These are phyloP conservation scores for Guaruba guarouba DNA, from an alignment of 2,113 vertebrate genomes.

Conservation along the genomic window DNA sequence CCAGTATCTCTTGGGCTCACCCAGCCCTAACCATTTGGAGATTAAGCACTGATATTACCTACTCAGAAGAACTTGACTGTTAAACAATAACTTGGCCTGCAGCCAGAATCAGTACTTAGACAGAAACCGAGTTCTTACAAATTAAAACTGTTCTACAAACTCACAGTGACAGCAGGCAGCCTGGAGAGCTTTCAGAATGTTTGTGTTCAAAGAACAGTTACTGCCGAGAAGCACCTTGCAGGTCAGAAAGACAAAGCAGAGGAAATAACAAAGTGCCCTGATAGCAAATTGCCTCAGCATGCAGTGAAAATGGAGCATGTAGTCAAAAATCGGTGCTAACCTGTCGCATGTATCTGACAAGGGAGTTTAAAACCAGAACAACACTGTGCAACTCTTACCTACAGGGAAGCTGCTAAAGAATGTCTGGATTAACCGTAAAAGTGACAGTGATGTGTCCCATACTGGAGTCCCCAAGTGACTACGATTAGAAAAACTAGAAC, in stretches of 20 bases:
- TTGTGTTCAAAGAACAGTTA: slow-evolving; percentile 34
- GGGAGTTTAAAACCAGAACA: background rate
- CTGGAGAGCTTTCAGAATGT: background rate
- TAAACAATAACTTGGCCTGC: background rate
- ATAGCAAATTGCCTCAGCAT: slow-evolving; percentile 34
- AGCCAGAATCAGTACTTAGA: background rate
- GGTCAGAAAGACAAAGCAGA: slow-evolving; percentile 44
- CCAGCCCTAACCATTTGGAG: background rate
- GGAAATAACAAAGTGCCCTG: slow-evolving; percentile 27
- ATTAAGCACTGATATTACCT: background rate
- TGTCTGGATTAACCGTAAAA: background rate
- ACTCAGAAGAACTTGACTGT: background rate
- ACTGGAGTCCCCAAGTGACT: background rate
- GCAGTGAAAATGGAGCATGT: slow-evolving; percentile 21
- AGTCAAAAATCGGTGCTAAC: slow-evolving; percentile 35
- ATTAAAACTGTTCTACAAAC: background rate
- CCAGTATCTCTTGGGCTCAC: background rate
- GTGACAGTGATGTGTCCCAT: background rate
- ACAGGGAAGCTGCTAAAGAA: background rate
- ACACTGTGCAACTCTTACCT: background rate
- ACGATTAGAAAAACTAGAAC: background rate
- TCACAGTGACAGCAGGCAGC: background rate
- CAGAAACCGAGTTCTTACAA: background rate
- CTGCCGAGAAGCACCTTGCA: slow-evolving; percentile 26
- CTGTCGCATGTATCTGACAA: slow-evolving; percentile 22